Evolutionary conservation across 1,140 invertebrate genomes (phyloP).

Genomic region (Sweltsa coloradensis): DNA sequence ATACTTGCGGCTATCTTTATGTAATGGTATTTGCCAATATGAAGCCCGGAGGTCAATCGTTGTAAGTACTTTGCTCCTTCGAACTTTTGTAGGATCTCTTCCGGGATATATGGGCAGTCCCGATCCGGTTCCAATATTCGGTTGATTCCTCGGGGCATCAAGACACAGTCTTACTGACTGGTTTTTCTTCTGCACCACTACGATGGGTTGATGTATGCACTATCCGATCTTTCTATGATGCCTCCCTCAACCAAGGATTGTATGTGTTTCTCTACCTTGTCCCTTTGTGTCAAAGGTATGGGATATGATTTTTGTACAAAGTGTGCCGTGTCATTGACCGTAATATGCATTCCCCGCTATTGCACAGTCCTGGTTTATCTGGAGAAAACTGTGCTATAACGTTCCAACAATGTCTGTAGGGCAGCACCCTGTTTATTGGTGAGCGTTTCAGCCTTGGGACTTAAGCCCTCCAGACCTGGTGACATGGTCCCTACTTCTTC

Average conservation of each 20-base stretch:
- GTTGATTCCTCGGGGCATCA: slow-evolving; percentile 25
- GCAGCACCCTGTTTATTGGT: too few species aligned
- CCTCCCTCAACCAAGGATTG: slow-evolving; percentile 15
- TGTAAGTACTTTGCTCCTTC: slow-evolving; percentile 19
- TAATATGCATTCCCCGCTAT: too few species aligned
- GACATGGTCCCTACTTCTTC: too few species aligned
- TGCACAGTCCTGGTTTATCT: too few species aligned
- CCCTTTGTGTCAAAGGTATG: slow-evolving; percentile 13
- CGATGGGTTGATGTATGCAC: slow-evolving; percentile 26
- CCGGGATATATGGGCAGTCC: slow-evolving; percentile 15
- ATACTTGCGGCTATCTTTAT: slow-evolving; percentile 19
- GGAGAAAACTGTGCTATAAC: too few species aligned
- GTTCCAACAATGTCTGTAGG: too few species aligned
- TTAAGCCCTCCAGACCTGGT: too few species aligned
- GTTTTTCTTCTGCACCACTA: slow-evolving; percentile 21
- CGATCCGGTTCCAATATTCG: slow-evolving; percentile 20
- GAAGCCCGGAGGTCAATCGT: slow-evolving; percentile 23
- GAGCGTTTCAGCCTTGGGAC: too few species aligned
- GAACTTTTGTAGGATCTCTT: slow-evolving; percentile 19
- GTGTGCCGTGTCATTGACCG: slow-evolving; percentile 11
- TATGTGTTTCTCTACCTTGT: slow-evolving; percentile 13
- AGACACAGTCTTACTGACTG: slow-evolving; percentile 22
- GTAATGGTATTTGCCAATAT: slow-evolving; percentile 27
- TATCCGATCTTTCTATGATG: slow-evolving; percentile 19
- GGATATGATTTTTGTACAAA: slow-evolving; percentile 16